These are phyloP conservation scores for Cataglyphis livida DNA, from an alignment of 2,888 invertebrate genomes.

Conservation along the genomic window DNA sequence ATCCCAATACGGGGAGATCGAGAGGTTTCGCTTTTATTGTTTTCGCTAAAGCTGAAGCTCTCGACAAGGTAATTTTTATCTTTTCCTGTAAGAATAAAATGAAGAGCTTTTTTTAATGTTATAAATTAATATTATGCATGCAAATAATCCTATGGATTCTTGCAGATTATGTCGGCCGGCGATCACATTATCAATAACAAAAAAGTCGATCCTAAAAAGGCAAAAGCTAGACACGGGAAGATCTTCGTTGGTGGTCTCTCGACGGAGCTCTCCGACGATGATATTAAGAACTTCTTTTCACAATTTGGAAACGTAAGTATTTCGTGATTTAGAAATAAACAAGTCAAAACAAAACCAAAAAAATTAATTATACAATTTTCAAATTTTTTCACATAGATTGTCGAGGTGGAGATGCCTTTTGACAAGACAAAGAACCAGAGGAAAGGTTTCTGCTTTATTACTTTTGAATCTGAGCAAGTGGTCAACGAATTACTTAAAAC, in stretches of 20 bases:
- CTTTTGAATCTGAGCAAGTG: slow-evolving; percentile 97
- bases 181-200: slow-evolving; percentile 97
- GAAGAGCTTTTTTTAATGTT: neutral
- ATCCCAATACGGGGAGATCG: slow-evolving; percentile 96
- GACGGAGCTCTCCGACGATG: slow-evolving; percentile 96
- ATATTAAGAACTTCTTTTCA: slow-evolving; percentile 96
- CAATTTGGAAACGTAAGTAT: slow-evolving; percentile 95
- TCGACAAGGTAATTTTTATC: slow-evolving; percentile 91
- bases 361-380: neutral
- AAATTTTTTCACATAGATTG: slow-evolving; percentile 89
- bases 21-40: slow-evolving; percentile 99
- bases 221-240: slow-evolving; percentile 97
- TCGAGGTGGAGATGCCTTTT: slow-evolving; percentile 98
- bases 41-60: slow-evolving; percentile 94
- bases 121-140: neutral
- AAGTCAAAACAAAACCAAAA: neutral
- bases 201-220: slow-evolving; percentile 98
- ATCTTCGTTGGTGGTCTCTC: slow-evolving; percentile 98
- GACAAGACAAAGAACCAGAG: slow-evolving; percentile 98
- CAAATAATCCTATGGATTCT: slow-evolving; percentile 8
- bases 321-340: neutral
- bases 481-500: slow-evolving; percentile 96
- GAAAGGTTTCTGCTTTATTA: slow-evolving; percentile 98
- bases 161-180: slow-evolving; percentile 90
- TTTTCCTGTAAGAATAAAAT: neutral